Evolutionary conservation across 2,797 vertebrate genomes (phyloP), one percentile per base, ranked within the genome.

Genomic region (Pseudocheirus occidentalis): DNA sequence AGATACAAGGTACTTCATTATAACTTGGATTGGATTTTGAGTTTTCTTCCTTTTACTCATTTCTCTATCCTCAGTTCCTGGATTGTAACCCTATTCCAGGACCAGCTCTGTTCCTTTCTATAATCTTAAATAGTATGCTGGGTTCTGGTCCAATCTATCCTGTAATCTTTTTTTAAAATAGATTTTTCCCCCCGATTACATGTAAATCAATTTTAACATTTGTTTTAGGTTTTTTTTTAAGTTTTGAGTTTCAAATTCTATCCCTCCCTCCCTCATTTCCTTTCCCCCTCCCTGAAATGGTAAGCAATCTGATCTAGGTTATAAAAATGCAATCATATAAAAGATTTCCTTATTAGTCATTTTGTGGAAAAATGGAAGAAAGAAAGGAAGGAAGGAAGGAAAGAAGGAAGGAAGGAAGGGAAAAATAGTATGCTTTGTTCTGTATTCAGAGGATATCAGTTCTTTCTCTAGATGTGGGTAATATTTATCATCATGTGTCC

Each of bases 1-100:
- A 98, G 98, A 98, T 95, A 98, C 11, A 98, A 95, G 92, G 2
- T 62, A 97, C 53, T 56, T 95, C 91, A 92, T 97, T 97, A 97
- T 93, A 97, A 94, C 96, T 97, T 97, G 95, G 96, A 6, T 95
- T 58, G 53, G 95, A 93, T 93, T 96, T 96, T 27, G 89, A 95
- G 11, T 93, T 81, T 95, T 90, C 94, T 34, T 58, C 94, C 34
- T 57, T 95, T 97, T 91, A 31, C 62, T 16, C 34, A 87, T 87
- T 46, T 46, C 73, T 27, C 31, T 87, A 46, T 46, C 40, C 21
- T 81, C 73, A 81, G 73, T 50, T 50, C 7, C 73, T 50, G 9
- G 24, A 27, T 50, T 87, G 9, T 50, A 46, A 87, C 24, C 10
- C 7, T 94, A 5, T 40, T 21, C 40, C 40, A 87, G 12, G 40